Evolutionary conservation across 2,113 vertebrate genomes (phyloP).

Genomic region (Catharus bicknelli): DNA sequence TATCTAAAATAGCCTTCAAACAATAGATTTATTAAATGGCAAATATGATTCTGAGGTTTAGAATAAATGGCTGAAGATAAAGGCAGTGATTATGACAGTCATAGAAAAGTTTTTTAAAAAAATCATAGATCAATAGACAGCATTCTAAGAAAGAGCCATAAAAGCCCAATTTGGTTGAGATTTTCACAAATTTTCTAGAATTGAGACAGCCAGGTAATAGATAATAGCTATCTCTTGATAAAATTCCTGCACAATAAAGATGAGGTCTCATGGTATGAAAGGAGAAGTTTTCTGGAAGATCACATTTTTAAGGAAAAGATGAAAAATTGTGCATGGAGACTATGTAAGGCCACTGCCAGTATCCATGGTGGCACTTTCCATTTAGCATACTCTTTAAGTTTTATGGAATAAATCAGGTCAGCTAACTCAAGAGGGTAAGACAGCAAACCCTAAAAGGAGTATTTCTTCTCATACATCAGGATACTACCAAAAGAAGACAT

Average conservation of each 20-base stretch:
- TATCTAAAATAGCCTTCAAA: background rate
- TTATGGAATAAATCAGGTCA: background rate
- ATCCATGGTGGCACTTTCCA: background rate
- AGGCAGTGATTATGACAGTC: background rate
- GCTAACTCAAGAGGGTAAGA: background rate
- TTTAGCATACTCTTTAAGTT: background rate
- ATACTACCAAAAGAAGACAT: background rate
- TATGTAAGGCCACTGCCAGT: background rate
- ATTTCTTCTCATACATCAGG: background rate
- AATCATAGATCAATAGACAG: background rate
- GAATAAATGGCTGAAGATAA: background rate
- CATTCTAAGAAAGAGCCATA: background rate
- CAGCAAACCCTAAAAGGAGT: background rate
- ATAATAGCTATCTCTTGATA: background rate
- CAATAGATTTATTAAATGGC: background rate
- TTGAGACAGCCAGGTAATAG: background rate
- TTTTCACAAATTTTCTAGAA: background rate
- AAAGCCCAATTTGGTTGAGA: background rate
- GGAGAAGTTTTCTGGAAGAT: background rate
- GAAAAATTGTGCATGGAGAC: background rate
- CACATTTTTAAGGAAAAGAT: background rate
- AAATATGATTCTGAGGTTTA: background rate
- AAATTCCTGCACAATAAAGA: background rate
- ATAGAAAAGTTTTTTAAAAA: background rate
- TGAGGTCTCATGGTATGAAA: background rate